These are phyloP conservation scores for Crossaster papposus DNA, from an alignment of 53 echinoderm and acorn worm genomes.

Conservation along the genomic window DNA sequence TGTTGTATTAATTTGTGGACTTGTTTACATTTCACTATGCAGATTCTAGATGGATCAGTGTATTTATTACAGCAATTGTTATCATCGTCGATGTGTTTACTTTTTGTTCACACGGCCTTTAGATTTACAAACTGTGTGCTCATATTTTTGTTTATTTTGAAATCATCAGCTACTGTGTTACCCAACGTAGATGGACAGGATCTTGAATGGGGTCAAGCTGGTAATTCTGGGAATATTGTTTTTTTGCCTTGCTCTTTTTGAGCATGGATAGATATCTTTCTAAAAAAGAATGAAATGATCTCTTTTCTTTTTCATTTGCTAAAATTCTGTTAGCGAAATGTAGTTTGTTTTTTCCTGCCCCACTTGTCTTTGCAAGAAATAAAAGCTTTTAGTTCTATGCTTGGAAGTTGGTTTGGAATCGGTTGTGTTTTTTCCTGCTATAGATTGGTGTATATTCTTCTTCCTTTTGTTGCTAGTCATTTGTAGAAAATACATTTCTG, in stretches of 20 bases:
- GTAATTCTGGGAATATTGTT: slow-evolving; percentile 2
- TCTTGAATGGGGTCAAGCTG: slow-evolving; percentile 40
- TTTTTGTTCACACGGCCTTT: slow-evolving; percentile 28
- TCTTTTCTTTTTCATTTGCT: slow-evolving; percentile 35
- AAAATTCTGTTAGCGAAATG: slow-evolving; percentile 6
- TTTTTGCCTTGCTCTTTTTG: slow-evolving; percentile 18
- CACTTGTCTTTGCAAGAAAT: slow-evolving; percentile 36
- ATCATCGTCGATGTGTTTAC: slow-evolving; percentile 4
- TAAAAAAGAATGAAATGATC: slow-evolving; percentile 49
- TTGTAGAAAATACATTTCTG: not conserved
- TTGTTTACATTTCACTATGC: not conserved
- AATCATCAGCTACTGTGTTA: slow-evolving; percentile 63
- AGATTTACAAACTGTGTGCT: slow-evolving; percentile 38
- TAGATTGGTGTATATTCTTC: not conserved
- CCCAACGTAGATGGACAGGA: slow-evolving; percentile 54
- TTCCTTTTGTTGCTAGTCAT: not conserved
- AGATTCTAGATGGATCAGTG: not conserved
- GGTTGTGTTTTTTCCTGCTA: not conserved
- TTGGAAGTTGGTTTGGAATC: slow-evolving; percentile 8
- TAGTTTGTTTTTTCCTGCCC: not conserved
- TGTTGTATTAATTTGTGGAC: not conserved
- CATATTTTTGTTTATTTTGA: slow-evolving; percentile 49
- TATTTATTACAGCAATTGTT: not conserved
- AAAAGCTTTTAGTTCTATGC: slow-evolving; percentile 30
- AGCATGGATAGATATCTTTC: slow-evolving; percentile 54